A percentile compares a stretch with the other conserved stretches of the same genome.
Conservation (phyloP, 2,797 vertebrate species). For the Hyperoplus immaculatus region DNA sequence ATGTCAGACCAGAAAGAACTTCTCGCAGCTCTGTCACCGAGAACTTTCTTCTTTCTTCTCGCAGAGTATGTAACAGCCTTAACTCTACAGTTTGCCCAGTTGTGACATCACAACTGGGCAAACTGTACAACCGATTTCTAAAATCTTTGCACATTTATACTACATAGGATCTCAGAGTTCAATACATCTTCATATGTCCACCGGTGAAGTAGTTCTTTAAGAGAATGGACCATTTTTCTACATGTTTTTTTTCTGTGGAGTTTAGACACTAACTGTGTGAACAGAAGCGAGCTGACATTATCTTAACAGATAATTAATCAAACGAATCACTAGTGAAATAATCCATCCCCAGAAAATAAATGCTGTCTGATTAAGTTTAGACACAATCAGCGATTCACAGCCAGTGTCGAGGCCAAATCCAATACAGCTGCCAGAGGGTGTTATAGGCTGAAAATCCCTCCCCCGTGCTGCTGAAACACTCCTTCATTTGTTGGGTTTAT, state of each 20-base stretch:
- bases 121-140: no score
- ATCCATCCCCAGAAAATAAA: slow-evolving; percentile 33
- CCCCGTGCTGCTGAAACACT: not conserved
- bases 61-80: no score
- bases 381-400: slow-evolving; percentile 36
- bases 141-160: no score
- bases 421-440: slow-evolving; percentile 24
- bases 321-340: slow-evolving; percentile 30
- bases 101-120: no score
- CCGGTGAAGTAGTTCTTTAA: no score
- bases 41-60: no score
- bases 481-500: not conserved
- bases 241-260: not conserved
- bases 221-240: not conserved
- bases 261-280: not conserved
- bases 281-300: slow-evolving; percentile 6
- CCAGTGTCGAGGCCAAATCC: slow-evolving; percentile 25
- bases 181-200: no score
- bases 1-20: no score
- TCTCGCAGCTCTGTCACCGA: no score
- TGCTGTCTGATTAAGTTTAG: slow-evolving; percentile 36
- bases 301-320: slow-evolving; percentile 21
- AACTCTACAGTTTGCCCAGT: no score
- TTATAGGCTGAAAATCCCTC: slow-evolving; percentile 29
- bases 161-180: no score